Evolutionary conservation across 1,140 invertebrate genomes (phyloP).

Genomic region (Cephus cinctus): DNA sequence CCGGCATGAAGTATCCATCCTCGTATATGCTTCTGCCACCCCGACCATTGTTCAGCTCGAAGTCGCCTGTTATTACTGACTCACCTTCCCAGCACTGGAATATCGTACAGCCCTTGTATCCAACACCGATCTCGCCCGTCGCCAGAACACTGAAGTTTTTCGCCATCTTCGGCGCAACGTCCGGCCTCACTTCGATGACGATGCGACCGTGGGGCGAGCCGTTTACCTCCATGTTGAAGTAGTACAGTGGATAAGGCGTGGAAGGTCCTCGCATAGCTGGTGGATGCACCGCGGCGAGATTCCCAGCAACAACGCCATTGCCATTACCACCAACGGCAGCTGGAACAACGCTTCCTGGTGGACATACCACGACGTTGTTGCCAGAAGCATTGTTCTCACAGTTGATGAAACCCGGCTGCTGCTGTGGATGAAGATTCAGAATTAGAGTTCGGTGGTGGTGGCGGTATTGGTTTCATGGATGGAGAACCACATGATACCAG

Average conservation of each 20-base stretch:
- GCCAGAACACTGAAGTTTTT: conserved; percentile 84
- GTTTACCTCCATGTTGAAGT: conserved; percentile 76
- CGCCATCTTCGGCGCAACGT: conserved; percentile 86
- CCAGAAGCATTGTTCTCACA: too few species aligned
- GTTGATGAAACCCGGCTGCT: conserved; percentile 45
- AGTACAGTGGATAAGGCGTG: conserved; percentile 70
- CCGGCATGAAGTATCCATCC: conserved; percentile 77
- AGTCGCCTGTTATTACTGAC: conserved; percentile 78
- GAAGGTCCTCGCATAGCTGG: conserved; percentile 45
- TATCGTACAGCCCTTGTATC: conserved; percentile 76
- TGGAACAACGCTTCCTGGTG: conserved; percentile 31
- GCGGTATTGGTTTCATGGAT: conserved; percentile 39
- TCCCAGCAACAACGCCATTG: conserved; percentile 22
- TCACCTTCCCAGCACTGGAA: conserved; percentile 83
- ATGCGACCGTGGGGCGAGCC: conserved; percentile 70
- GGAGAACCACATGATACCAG: conserved; percentile 48
- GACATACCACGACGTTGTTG: too few species aligned
- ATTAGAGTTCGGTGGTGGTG: conserved; percentile 43
- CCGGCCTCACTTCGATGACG: conserved; percentile 79
- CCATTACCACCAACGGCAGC: conserved; percentile 37
- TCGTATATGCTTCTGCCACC: conserved; percentile 77
- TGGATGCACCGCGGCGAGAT: conserved; percentile 53
- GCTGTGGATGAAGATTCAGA: conserved; percentile 45
- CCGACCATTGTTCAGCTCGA: conserved; percentile 78
- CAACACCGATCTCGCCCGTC: conserved; percentile 75